phyloP scores from a whole-genome alignment of 2,888 invertebrate genomes.

The Meteorus cinctellus region DNA sequence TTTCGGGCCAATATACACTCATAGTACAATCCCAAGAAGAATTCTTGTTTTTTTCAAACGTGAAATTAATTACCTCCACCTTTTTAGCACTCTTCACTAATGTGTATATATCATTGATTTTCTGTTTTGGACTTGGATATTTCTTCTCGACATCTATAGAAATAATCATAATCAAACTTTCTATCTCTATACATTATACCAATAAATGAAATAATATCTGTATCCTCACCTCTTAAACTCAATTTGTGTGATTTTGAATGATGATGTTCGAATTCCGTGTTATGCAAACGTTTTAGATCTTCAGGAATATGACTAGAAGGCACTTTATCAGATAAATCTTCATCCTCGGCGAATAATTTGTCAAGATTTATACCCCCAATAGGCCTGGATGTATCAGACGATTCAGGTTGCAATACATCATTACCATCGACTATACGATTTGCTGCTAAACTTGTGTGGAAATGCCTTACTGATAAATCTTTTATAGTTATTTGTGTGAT shows the following conservation, averaged over 20 bases:
- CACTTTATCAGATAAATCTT: neutral
- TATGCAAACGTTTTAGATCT: conserved; percentile 19
- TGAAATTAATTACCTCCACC: conserved; percentile 22
- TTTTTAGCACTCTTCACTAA: conserved; percentile 60
- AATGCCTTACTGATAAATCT: conserved; percentile 22
- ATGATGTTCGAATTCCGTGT: conserved; percentile 27
- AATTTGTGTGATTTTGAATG: conserved; percentile 25
- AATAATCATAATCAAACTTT: conserved; percentile 29
- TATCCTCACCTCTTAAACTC: conserved; percentile 12
- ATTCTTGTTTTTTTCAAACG: conserved; percentile 53
- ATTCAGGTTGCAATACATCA: conserved; percentile 9
- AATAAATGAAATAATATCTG: neutral
- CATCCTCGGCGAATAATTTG: conserved; percentile 6
- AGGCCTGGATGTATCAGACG: neutral
- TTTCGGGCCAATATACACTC: conserved; percentile 77
- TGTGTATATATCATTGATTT: conserved; percentile 74
- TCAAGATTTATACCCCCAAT: neutral
- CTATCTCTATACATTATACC: neutral
- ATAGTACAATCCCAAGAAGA: conserved; percentile 76
- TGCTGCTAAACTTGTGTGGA: conserved; percentile 31
- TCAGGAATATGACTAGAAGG: conserved; percentile 2
- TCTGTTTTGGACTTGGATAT: conserved; percentile 75
- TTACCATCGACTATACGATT: conserved; percentile 25
- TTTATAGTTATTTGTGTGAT: neutral
- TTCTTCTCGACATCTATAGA: conserved; percentile 61